phyloP scores from a whole-genome alignment of 2,113 vertebrate species.

The Poeciliopsis prolifica region DNA sequence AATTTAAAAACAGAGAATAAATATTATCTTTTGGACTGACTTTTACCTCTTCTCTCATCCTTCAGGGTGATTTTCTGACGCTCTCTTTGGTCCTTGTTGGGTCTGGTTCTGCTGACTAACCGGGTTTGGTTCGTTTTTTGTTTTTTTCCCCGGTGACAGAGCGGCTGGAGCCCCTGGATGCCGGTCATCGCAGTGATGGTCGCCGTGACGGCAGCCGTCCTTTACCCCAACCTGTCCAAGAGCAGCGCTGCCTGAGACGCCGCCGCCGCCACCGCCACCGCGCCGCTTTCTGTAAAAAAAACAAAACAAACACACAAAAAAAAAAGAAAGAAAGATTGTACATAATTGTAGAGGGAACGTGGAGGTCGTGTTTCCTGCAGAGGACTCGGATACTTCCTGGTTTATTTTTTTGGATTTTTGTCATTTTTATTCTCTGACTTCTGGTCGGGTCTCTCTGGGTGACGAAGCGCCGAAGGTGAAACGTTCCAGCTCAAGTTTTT shows the following conservation, averaged over 20 bases:
- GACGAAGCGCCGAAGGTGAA: conserved; percentile 72
- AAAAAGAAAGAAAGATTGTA: conserved; percentile 86
- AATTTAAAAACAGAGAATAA: not conserved
- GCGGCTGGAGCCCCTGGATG: conserved; percentile 96
- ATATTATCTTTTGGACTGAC: conserved; percentile 29
- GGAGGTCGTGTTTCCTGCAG: conserved; percentile 90
- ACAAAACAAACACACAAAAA: too few relatives aligned
- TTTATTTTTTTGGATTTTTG: conserved; percentile 55
- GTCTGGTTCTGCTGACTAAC: conserved; percentile 1
- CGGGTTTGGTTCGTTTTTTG: not conserved
- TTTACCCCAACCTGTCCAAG: conserved; percentile 95
- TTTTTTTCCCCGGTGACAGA: conserved; percentile 78
- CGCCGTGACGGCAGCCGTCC: conserved; percentile 92
- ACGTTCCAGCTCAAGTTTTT: conserved; percentile 11
- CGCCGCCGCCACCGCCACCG: conserved; percentile 64
- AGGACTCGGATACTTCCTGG: conserved; percentile 84
- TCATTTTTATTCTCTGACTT: conserved; percentile 48
- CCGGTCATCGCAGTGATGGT: conserved; percentile 96
- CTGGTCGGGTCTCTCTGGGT: conserved; percentile 64
- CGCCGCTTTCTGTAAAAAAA: conserved; percentile 88
- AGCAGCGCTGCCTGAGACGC: conserved; percentile 82
- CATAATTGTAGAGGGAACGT: conserved; percentile 95
- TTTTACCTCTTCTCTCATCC: not conserved
- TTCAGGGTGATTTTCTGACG: not conserved
- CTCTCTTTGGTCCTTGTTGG: not conserved